Base-by-base conservation (phyloP, 92 coral and sea anemone species). In the Galaxea fascicularis region DNA sequence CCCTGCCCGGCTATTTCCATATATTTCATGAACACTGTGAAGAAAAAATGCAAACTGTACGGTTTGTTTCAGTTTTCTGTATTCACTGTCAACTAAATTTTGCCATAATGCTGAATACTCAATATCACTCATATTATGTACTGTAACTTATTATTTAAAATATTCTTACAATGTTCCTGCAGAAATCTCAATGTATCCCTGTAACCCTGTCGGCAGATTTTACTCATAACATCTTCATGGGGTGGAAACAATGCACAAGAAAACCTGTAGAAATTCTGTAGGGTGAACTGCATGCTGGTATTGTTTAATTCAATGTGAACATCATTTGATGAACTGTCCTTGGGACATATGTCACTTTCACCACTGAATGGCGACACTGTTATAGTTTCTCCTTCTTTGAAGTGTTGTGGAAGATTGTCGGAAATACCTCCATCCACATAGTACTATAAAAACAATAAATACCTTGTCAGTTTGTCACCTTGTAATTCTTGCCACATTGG, bases 311-410 rank as follows among this genome's bases (percentile, higher is more conserved):
- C 93, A 77, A 96, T 74, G 68, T 94, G 98, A 62, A 90, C 91
- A 44, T 94, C 88, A 71, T 93, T 96, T 39, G 93, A 91, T 45
- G 98, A 96, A 31, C 88, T 89, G 82, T 96, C 98, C 54, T 90
- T 86, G 10, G 98, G 98, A 71, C 98, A 96, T 41, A 96, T 96
- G 73, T 96, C 98, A 78, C 95, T 89, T 83, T 96, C 98, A 0
- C 98, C 98, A 82, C 98, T 94, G 85, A 93, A 96, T n/a, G 98
- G 98, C 24, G 98, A 92, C 67, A 97, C 99, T 47, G 99, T 97
- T 27, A 97, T 95, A 10, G 99, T 97, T 69, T 97, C 99, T 35
- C 99, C 99, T 84, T 97, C 95, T 52, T 76, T 90, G 77, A 97
- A 97, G 75, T 97, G 98, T 49, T 97, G 99, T 0, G 97, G 98